These are phyloP conservation scores for Aldabrachelys gigantea DNA, from an alignment of 2,113 vertebrate species.

Conservation along the genomic window DNA sequence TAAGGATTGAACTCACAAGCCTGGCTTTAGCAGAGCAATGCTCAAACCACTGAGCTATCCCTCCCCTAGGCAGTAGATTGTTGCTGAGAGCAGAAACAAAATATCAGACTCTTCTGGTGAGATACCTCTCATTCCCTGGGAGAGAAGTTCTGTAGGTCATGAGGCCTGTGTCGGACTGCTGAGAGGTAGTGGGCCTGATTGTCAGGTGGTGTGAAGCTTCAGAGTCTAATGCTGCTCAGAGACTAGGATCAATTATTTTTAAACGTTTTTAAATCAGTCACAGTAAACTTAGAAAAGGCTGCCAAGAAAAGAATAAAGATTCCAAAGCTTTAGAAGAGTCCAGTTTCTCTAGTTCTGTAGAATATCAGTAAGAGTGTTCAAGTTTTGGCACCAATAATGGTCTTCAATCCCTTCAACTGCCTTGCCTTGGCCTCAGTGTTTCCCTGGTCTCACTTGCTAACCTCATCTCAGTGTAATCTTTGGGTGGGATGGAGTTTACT, in stretches of 20 bases:
- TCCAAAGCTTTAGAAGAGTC: conserved; percentile 8
- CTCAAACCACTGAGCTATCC: too few species aligned
- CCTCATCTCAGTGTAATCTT: neutral
- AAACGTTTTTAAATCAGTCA: neutral
- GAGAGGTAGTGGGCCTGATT: conserved; percentile 5
- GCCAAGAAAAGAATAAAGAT: neutral
- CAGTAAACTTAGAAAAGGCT: neutral
- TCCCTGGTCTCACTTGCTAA: neutral
- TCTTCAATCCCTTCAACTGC: conserved; percentile 4
- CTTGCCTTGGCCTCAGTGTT: conserved; percentile 35
- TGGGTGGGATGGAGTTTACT: too few species aligned
- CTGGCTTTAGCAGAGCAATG: too few species aligned
- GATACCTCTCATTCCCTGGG: neutral
- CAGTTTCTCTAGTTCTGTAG: neutral
- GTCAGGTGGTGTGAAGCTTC: neutral
- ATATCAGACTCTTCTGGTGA: neutral
- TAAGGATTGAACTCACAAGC: too few species aligned
- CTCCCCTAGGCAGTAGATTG: neutral
- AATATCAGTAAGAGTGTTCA: conserved; percentile 31
- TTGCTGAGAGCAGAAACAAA: neutral
- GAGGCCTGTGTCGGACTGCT: neutral
- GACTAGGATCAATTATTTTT: neutral
- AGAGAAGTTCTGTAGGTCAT: neutral
- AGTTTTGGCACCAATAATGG: conserved; percentile 25
- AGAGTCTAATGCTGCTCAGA: neutral